Percentiles rank a stretch among this genome's conserved stretches.
Conservation (phyloP, 2,797 vertebrate genomes). For the Bovichtus diacanthus region DNA sequence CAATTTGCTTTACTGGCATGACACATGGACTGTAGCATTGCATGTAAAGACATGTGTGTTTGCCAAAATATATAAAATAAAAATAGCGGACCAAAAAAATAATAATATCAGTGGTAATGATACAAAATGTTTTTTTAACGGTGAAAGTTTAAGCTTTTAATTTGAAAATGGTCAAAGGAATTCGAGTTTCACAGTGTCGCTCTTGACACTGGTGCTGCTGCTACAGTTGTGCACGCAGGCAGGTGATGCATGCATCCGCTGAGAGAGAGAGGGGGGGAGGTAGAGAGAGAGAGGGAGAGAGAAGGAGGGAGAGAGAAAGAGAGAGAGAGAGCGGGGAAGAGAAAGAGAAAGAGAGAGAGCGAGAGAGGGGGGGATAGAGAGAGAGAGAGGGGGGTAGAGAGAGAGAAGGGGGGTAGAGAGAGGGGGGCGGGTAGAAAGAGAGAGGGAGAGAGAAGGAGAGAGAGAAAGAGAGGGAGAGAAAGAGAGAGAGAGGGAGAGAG, state of each 20-base stretch:
- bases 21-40: not conserved
- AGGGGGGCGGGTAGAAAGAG: no score
- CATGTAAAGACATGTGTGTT: not conserved
- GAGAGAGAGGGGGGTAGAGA: no score
- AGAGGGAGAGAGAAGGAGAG: no score
- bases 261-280: slow-evolving; percentile 1
- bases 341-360: no score
- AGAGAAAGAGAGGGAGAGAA: no score
- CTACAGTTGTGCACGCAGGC: slow-evolving; percentile 45
- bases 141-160: not conserved
- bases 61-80: not conserved
- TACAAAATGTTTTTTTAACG: not conserved
- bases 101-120: not conserved
- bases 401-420: no score
- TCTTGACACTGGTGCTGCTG: not conserved
- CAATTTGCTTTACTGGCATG: no score
- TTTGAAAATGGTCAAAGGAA: slow-evolving; percentile 42
- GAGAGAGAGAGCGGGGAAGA: no score
- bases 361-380: no score
- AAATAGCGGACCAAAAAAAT: not conserved
- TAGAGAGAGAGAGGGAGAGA: not conserved
- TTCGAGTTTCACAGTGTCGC: rapidly evolving
- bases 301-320: no score
- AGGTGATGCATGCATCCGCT: slow-evolving; percentile 59
- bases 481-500: no score